Conservation (phyloP, 37 sponge, comb jelly and placozoan species). For the Tethya wilhelma region DNA sequence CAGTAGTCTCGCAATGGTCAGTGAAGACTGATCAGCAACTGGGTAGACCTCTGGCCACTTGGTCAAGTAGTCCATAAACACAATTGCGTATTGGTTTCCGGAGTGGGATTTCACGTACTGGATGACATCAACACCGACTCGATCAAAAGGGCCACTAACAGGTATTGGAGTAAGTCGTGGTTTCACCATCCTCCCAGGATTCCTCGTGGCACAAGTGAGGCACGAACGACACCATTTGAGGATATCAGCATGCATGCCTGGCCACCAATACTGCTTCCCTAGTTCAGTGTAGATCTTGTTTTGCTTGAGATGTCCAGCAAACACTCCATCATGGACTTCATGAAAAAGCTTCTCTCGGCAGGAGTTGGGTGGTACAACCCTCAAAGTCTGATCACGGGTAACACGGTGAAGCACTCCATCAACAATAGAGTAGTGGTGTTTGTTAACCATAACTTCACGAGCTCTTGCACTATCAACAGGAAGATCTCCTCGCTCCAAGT, state of each 20-base stretch:
- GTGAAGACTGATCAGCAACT: conserved; percentile 42
- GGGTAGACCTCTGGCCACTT: conserved; percentile 79
- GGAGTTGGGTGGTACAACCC: conserved; percentile 34
- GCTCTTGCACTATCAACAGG: conserved; percentile 42
- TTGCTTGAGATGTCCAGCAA: conserved; percentile 47
- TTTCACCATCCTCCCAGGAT: conserved; percentile 11
- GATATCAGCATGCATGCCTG: conserved; percentile 46
- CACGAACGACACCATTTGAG: conserved; percentile 30
- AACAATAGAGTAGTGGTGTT: conserved; percentile 18
- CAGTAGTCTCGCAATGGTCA: conserved; percentile 57
- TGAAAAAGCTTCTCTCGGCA: conserved; percentile 35
- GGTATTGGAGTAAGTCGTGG: conserved; percentile 63
- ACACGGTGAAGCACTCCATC: conserved; percentile 58
- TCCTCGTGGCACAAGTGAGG: conserved; percentile 35
- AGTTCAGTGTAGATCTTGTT: conserved; percentile 39
- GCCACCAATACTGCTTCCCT: conserved; percentile 57
- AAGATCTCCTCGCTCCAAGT: conserved; percentile 37
- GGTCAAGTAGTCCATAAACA: conserved; percentile 70
- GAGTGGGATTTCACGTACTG: conserved; percentile 19
- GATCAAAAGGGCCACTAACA: conserved; percentile 52
- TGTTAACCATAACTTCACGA: background rate
- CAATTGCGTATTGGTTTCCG: conserved; percentile 58
- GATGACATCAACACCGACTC: conserved; percentile 59
- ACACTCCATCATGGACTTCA: conserved; percentile 52
- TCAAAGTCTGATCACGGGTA: conserved; percentile 31